phyloP scores from a whole-genome alignment of 2,797 vertebrate species.

The Saxicola maurus region DNA sequence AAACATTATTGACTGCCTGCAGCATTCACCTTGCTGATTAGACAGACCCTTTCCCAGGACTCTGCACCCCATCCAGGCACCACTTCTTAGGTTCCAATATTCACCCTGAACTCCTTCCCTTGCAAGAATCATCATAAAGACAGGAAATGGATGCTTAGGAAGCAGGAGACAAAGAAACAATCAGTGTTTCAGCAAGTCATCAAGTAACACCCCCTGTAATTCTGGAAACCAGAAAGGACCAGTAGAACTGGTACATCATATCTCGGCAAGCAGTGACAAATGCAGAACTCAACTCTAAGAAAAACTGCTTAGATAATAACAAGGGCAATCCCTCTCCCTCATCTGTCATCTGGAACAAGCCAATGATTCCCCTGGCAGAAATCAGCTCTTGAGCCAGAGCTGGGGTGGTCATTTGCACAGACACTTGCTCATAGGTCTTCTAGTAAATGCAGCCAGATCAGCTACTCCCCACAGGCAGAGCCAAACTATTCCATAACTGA shows the following conservation, averaged over 20 bases:
- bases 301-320: neutral
- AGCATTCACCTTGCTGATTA: neutral
- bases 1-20: neutral
- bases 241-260: neutral
- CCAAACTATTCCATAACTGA: neutral
- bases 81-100: neutral
- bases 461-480: neutral
- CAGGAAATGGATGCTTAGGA: neutral
- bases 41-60: neutral
- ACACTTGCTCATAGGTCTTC: neutral
- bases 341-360: neutral
- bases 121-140: neutral
- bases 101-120: neutral
- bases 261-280: neutral
- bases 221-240: conserved; percentile 10
- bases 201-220: neutral
- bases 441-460: neutral
- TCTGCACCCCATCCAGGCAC: neutral
- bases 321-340: neutral
- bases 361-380: neutral
- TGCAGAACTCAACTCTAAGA: neutral
- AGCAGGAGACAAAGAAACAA: neutral
- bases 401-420: neutral
- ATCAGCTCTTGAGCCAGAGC: neutral
- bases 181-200: neutral